Evolutionary conservation across 2,888 invertebrate species (phyloP).

Genomic region (Sarcophaga carnaria): DNA sequence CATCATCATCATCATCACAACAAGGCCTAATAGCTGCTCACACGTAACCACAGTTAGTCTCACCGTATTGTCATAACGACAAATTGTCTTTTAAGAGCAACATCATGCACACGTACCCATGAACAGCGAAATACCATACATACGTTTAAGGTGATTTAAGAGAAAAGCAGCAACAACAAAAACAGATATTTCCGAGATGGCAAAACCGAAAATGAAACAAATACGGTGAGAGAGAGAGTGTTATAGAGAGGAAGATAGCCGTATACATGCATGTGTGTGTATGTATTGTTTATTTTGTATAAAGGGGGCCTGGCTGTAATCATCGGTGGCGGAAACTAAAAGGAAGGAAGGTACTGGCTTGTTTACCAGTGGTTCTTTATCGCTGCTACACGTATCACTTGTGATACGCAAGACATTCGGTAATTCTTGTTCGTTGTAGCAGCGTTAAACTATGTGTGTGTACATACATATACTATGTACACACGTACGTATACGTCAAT

Average conservation of each 20-base stretch:
- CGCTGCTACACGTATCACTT: slow-evolving; percentile 34
- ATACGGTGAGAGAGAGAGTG: not conserved
- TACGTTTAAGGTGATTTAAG: slow-evolving; percentile 1
- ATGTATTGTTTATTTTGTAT: not conserved
- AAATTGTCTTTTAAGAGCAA: slow-evolving; percentile 51
- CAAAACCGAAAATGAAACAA: not conserved
- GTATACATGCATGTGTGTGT: not conserved
- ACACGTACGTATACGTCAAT: too few relatives aligned
- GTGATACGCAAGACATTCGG: slow-evolving; percentile 20
- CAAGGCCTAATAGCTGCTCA: not conserved
- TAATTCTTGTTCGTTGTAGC: too few relatives aligned
- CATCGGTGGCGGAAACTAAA: not conserved
- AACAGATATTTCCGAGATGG: not conserved
- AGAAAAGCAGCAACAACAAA: not conserved
- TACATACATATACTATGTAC: too few relatives aligned
- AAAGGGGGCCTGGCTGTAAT: slow-evolving; percentile 45
- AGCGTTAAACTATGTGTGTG: too few relatives aligned
- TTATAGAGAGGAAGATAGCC: not conserved
- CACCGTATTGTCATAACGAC: slow-evolving; percentile 45
- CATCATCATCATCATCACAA: not conserved
- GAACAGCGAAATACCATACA: not conserved
- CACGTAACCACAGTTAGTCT: slow-evolving; percentile 32
- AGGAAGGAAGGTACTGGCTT: slow-evolving; percentile 10
- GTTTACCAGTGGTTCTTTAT: slow-evolving; percentile 54
- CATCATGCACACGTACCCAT: slow-evolving; percentile 2